phyloP scores from a whole-genome alignment of 1,140 invertebrate species.

The Lucilia sericata region DNA sequence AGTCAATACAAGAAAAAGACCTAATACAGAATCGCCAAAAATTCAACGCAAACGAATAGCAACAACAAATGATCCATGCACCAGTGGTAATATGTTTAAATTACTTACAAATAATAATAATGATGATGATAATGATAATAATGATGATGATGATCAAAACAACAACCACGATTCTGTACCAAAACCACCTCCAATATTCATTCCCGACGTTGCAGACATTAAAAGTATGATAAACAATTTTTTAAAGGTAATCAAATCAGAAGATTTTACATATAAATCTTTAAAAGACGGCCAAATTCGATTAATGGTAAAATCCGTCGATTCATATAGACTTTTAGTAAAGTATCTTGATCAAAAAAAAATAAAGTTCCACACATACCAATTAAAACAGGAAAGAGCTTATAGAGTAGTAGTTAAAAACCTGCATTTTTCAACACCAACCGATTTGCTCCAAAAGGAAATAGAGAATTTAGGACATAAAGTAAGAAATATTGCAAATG shows the following conservation, averaged over 20 bases:
- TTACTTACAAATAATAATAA: neutral
- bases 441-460: neutral
- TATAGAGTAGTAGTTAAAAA: slow-evolving; percentile 53
- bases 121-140: neutral
- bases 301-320: slow-evolving; percentile 44
- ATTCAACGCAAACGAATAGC: neutral
- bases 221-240: slow-evolving; percentile 31
- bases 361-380: slow-evolving; percentile 8
- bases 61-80: slow-evolving; percentile 1
- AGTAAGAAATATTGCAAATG: slow-evolving; percentile 37
- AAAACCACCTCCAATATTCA: slow-evolving; percentile 40
- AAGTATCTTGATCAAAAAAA: no score
- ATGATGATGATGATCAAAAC: neutral
- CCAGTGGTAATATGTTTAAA: neutral
- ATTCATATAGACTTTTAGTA: no score
- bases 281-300: slow-evolving; percentile 44
- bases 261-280: slow-evolving; percentile 44
- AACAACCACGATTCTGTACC: neutral
- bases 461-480: slow-evolving; percentile 10
- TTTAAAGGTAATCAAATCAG: neutral
- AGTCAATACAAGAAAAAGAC: neutral
- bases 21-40: neutral
- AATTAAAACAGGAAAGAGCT: slow-evolving; percentile 36
- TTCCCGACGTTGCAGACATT: slow-evolving; percentile 18
- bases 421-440: slow-evolving; percentile 50